These are phyloP conservation scores for Bombus vancouverensis DNA, from an alignment of 1,140 invertebrate genomes.

Conservation along the genomic window DNA sequence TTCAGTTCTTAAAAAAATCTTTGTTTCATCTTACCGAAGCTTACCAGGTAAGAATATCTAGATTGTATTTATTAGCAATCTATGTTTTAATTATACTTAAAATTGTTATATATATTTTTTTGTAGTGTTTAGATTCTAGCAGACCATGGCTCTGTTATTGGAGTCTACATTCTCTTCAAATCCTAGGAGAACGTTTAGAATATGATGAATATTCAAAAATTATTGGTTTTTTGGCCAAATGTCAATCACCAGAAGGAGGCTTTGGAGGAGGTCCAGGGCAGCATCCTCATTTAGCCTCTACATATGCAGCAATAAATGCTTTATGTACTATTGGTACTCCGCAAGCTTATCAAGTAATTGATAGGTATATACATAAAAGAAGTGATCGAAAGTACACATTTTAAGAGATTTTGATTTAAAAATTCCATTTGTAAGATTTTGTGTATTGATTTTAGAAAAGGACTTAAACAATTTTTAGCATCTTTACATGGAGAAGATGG, in stretches of 20 bases:
- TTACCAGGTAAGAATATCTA: conserved; percentile 85
- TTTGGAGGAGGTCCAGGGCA: conserved; percentile 98
- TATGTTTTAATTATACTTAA: not conserved
- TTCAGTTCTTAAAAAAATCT: conserved; percentile 87
- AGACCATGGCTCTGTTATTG: conserved; percentile 97
- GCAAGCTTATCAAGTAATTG: conserved; percentile 93
- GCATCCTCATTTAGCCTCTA: conserved; percentile 95
- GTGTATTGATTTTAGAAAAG: conserved; percentile 81
- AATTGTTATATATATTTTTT: conserved; percentile 36
- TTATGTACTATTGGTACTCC: conserved; percentile 94
- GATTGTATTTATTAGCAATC: not conserved
- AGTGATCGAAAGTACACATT: not conserved
- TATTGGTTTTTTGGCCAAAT: conserved; percentile 88
- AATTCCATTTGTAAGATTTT: not conserved
- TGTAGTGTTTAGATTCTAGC: conserved; percentile 94
- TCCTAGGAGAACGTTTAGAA: conserved; percentile 89
- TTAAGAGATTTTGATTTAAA: not conserved
- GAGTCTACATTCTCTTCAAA: conserved; percentile 94
- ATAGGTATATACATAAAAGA: conserved; percentile 88
- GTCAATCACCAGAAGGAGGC: conserved; percentile 92
- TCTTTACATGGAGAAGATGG: conserved; percentile 92
- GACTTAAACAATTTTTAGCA: conserved; percentile 90
- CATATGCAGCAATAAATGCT: conserved; percentile 98
- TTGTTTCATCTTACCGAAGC: conserved; percentile 86
- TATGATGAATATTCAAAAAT: conserved; percentile 86